Base-by-base conservation (phyloP, 2,113 vertebrate genomes). In the Lepisosteus osseus region DNA sequence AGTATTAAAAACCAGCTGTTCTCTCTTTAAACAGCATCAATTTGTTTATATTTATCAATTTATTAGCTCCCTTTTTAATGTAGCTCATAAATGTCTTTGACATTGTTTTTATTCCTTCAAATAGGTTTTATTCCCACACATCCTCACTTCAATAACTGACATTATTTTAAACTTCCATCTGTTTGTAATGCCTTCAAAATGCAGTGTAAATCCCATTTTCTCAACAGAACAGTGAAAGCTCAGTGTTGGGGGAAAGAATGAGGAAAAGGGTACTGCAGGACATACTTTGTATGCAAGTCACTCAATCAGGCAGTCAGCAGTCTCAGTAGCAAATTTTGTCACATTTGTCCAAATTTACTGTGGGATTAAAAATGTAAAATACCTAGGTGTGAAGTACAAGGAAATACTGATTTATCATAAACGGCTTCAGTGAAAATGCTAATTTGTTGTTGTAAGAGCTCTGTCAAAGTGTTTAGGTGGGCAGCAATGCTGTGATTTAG, bases 261-360 rank as follows among this genome's bases (percentile, higher is more conserved):
- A 51, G 47, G 4, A 9, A 51, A 51, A 51, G 47, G 47, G 47
- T 51, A 51, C 47, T 71, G 81, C 73, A 82, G 87, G 87, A 87
- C 81, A 75, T 83, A 17, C 88, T 92, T 91, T 82, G 86, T 88
- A 92, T 90, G 86, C 86, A 79, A 67, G 73, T 80, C 67, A 43
- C 74, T 77, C 76, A 11, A 44, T 69, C 47, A 6, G 29, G 73
- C 67, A 86, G 78, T 74, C 84, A 70, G 83, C 82, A 65, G 85
- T 75, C 74, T 84, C 78, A 51, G 86, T 80, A 65, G 78, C 84
- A 87, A 72, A 88, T 85, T 83, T 76, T 45, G 75, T 74, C 80
- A 75, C 83, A 86, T 87, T 84, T 83, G 77, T 85, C 74, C 78
- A 80, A 82, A 80, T 87, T 88, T 82, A 72, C 76, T 79, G 74